Percentiles rank a stretch among this genome's conserved stretches.
These are phyloP conservation scores for Tiphia femorata DNA, from an alignment of 2,888 invertebrate genomes.

Conservation along the genomic window DNA sequence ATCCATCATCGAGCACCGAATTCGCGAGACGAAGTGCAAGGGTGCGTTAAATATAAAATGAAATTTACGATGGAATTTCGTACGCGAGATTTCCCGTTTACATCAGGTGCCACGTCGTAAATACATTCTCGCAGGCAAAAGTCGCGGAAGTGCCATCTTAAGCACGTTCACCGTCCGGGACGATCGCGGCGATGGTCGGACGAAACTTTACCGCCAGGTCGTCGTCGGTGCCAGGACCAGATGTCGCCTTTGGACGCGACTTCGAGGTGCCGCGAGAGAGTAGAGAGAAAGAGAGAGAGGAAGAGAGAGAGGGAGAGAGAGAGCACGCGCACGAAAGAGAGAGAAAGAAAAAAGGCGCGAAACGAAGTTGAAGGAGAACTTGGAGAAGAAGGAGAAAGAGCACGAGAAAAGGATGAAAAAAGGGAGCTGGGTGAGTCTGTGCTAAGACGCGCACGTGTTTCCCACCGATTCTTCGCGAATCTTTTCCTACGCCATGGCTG, in stretches of 20 bases:
- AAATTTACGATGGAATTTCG: neutral
- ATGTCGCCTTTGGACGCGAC: neutral
- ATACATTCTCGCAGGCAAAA: neutral
- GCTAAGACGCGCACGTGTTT: slow-evolving; percentile 4
- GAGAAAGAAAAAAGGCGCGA: neutral
- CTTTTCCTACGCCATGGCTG: neutral
- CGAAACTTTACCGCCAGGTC: slow-evolving; percentile 3
- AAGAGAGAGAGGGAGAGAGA: slow-evolving; percentile 5
- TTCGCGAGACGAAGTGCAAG: too few species aligned
- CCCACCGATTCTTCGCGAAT: slow-evolving; percentile 2
- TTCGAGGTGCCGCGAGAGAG: slow-evolving; percentile 4
- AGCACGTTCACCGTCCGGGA: neutral
- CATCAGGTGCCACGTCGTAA: neutral
- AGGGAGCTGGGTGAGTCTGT: too few species aligned
- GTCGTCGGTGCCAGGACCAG: neutral
- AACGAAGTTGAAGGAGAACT: slow-evolving; percentile 19
- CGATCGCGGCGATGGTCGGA: neutral
- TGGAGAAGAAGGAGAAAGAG: too few species aligned
- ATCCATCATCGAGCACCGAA: too few species aligned
- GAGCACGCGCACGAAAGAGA: slow-evolving; percentile 15
- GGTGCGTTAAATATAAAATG: too few species aligned
- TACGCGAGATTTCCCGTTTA: neutral
- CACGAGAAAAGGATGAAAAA: too few species aligned
- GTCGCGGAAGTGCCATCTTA: slow-evolving; percentile 1
- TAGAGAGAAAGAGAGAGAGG: neutral